phyloP scores from a whole-genome alignment of 2,113 vertebrate genomes.

The Daphoenositta chrysoptera region DNA sequence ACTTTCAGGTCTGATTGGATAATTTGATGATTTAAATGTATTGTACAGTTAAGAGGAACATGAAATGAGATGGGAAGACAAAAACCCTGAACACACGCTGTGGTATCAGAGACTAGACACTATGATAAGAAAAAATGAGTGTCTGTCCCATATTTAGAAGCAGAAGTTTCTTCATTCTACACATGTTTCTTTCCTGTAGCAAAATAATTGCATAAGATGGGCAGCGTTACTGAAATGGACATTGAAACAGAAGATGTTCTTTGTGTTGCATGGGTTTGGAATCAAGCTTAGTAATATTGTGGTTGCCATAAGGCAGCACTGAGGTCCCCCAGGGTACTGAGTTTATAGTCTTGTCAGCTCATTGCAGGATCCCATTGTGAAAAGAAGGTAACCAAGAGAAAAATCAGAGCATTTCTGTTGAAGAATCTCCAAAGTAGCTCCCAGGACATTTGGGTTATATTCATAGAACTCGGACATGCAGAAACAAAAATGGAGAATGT shows the following conservation, averaged over 20 bases:
- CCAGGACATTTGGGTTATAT: neutral
- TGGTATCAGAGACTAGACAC: neutral
- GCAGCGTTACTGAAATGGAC: neutral
- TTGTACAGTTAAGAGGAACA: neutral
- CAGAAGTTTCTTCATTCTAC: neutral
- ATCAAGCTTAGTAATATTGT: neutral
- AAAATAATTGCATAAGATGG: neutral
- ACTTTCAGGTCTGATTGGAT: neutral
- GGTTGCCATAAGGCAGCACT: neutral
- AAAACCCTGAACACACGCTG: neutral
- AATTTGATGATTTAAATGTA: neutral
- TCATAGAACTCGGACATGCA: neutral
- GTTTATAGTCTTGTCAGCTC: neutral
- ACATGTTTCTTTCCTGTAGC: neutral
- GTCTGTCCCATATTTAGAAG: neutral
- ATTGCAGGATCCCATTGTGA: neutral
- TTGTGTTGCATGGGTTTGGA: neutral
- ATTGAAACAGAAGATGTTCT: neutral
- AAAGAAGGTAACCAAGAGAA: neutral
- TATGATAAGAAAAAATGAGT: neutral
- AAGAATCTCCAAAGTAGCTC: neutral
- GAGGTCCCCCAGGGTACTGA: neutral
- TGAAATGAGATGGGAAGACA: neutral
- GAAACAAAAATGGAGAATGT: neutral
- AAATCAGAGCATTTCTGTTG: neutral